Conservation (phyloP, 2,888 invertebrate species). For the Anoncus sp. region DNA sequence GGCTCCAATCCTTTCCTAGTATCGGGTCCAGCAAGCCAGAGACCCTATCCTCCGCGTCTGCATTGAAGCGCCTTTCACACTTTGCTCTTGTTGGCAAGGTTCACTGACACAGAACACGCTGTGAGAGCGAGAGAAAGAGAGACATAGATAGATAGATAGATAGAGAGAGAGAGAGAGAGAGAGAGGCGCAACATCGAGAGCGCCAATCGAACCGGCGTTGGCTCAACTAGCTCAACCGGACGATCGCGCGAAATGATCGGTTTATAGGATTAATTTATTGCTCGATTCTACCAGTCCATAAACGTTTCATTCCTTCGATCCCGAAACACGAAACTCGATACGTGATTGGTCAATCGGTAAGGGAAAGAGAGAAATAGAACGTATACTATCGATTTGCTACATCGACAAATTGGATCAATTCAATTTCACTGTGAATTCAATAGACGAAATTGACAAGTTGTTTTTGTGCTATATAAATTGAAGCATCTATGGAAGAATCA, state of each 20-base stretch:
- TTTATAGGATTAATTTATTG: constrained; percentile 53
- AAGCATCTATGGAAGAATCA: not conserved
- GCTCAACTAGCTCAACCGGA: constrained; percentile 44
- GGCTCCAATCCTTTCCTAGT: constrained; percentile 55
- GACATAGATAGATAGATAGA: constrained; percentile 6
- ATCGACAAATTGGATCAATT: constrained; percentile 48
- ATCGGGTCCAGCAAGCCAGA: constrained; percentile 46
- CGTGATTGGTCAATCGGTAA: not conserved
- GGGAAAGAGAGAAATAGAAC: constrained; percentile 3
- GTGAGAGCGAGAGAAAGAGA: constrained; percentile 29
- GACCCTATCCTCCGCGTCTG: constrained; percentile 44
- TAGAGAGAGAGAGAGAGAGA: constrained; percentile 14
- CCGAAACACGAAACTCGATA: constrained; percentile 24
- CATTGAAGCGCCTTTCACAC: constrained; percentile 52
- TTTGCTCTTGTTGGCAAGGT: constrained; percentile 65
- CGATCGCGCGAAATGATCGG: constrained; percentile 55
- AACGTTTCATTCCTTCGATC: constrained; percentile 48
- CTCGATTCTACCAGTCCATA: constrained; percentile 32
- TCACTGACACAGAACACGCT: constrained; percentile 67
- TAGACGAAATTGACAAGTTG: constrained; percentile 11
- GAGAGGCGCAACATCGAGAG: constrained; percentile 49
- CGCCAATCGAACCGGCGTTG: constrained; percentile 51
- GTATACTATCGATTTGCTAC: too few relatives aligned
- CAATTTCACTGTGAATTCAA: constrained; percentile 35
- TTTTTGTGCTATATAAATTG: constrained; percentile 13